phyloP scores from a whole-genome alignment of 2,113 vertebrate species.

The Myrmecophaga tridactyla region DNA sequence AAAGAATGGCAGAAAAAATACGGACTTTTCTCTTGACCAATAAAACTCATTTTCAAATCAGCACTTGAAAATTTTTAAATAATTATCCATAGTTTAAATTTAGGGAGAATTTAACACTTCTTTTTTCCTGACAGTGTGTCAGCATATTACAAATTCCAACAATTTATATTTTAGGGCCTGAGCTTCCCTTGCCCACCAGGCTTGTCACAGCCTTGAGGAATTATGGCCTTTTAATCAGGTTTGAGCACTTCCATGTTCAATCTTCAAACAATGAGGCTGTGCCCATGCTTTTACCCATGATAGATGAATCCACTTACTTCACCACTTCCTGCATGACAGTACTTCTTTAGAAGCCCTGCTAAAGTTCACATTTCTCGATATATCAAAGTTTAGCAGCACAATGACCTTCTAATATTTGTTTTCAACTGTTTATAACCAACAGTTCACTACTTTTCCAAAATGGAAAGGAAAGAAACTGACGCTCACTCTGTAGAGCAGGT shows the following conservation, averaged over 20 bases:
- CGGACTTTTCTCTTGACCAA: not conserved
- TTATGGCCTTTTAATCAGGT: conserved; percentile 78
- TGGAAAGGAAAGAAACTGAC: not conserved
- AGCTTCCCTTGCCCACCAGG: conserved; percentile 68
- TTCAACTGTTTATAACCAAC: conserved; percentile 70
- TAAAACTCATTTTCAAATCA: conserved; percentile 58
- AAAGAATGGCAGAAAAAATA: conserved; percentile 44
- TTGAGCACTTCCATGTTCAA: conserved; percentile 73
- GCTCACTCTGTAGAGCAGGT: not conserved
- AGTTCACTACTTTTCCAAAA: conserved; percentile 66
- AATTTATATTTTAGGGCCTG: conserved; percentile 66
- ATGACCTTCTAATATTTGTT: conserved; percentile 75
- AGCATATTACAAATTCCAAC: conserved; percentile 64
- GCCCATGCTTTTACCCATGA: conserved; percentile 69
- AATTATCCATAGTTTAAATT: conserved; percentile 16
- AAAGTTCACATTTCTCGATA: conserved; percentile 75
- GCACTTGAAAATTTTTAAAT: conserved; percentile 48
- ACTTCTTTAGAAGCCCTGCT: conserved; percentile 66
- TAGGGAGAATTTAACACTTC: not conserved
- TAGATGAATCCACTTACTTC: conserved; percentile 73
- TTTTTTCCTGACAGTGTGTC: conserved; percentile 13
- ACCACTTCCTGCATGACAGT: conserved; percentile 39
- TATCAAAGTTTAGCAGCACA: conserved; percentile 68
- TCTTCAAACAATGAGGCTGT: conserved; percentile 72
- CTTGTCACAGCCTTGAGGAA: conserved; percentile 75